Evolutionary conservation across 2,113 vertebrate species (phyloP).

Genomic region (Puffinus mauretanicus): DNA sequence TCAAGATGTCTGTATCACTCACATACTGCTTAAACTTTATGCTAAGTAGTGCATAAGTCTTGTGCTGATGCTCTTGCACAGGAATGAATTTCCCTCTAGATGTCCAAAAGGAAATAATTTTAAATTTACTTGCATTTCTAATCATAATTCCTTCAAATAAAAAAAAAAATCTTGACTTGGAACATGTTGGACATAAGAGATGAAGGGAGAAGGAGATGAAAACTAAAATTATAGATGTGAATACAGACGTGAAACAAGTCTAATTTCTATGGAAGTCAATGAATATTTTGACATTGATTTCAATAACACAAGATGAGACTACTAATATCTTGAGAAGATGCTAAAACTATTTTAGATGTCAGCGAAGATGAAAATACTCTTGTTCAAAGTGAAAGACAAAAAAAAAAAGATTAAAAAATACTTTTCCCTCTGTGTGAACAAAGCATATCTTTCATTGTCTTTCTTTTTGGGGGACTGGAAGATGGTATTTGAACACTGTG

Average conservation of each 20-base stretch:
- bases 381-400: background rate
- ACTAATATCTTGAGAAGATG: background rate
- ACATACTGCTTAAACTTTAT: background rate
- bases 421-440: background rate
- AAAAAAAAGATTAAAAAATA: background rate
- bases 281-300: background rate
- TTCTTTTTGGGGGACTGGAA: background rate
- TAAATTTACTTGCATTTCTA: background rate
- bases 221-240: background rate
- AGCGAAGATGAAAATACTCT: background rate
- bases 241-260: background rate
- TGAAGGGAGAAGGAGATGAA: background rate
- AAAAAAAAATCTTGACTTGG: background rate
- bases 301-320: background rate
- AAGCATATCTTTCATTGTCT: background rate
- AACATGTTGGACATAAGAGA: background rate
- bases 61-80: background rate
- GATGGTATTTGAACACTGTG: background rate
- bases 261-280: background rate
- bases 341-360: background rate
- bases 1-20: background rate
- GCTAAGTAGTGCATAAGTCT: background rate
- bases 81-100: background rate
- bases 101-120: background rate
- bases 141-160: background rate